Conservation (phyloP, 1,140 invertebrate genomes). For the Forficula auricularia region DNA sequence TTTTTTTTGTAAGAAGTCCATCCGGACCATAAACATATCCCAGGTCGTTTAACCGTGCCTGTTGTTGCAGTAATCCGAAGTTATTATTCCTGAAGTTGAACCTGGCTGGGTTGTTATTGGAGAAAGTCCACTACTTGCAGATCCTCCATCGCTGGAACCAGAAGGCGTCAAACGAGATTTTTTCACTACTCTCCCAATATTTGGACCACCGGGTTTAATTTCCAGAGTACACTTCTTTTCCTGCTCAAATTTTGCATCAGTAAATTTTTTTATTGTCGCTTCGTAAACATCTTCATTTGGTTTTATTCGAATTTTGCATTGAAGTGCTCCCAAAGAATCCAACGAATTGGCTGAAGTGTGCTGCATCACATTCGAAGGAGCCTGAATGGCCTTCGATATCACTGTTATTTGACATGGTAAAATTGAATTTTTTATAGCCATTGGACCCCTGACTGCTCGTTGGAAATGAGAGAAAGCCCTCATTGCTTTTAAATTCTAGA, state of each 20-base stretch:
- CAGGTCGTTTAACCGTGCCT: slow-evolving; percentile 30
- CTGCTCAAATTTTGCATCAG: slow-evolving; percentile 68
- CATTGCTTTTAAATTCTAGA: slow-evolving; percentile 67
- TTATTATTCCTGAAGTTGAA: slow-evolving; percentile 34
- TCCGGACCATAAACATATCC: slow-evolving; percentile 38
- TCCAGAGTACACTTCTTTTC: slow-evolving; percentile 86
- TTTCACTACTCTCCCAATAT: slow-evolving; percentile 70
- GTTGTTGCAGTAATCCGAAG: slow-evolving; percentile 19
- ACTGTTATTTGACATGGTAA: slow-evolving; percentile 53
- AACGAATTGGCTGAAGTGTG: slow-evolving; percentile 39
- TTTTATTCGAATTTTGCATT: slow-evolving; percentile 69
- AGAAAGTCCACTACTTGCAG: slow-evolving; percentile 44
- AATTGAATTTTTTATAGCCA: slow-evolving; percentile 41
- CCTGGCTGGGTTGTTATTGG: slow-evolving; percentile 48
- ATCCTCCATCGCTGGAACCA: slow-evolving; percentile 58
- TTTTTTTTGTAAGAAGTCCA: slow-evolving; percentile 52
- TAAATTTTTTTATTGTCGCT: slow-evolving; percentile 74
- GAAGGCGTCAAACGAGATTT: slow-evolving; percentile 59
- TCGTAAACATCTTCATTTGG: slow-evolving; percentile 91
- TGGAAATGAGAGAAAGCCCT: slow-evolving; percentile 66
- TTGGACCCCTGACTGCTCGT: slow-evolving; percentile 29
- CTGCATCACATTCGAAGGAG: slow-evolving; percentile 78
- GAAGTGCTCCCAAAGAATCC: slow-evolving; percentile 63
- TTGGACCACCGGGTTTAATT: slow-evolving; percentile 73
- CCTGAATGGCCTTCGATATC: slow-evolving; percentile 73